Evolutionary conservation across 2,888 invertebrate species (phyloP).

Genomic region (Palloptera scutellata): DNA sequence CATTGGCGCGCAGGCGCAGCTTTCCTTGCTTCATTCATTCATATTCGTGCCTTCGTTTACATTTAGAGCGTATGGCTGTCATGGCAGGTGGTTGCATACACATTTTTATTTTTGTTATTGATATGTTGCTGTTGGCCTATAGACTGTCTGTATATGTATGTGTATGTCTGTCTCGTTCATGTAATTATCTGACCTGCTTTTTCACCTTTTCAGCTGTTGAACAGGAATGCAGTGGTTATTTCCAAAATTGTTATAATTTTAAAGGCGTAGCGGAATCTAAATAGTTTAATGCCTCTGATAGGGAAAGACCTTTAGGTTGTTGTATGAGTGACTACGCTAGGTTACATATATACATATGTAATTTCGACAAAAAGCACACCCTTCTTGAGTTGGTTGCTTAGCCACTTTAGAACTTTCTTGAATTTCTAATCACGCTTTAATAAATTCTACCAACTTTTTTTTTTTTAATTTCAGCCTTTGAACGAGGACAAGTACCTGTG

Average conservation of each 20-base stretch:
- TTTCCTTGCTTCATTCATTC: conserved; percentile 3
- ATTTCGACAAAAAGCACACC: not conserved
- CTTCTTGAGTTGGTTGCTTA: not conserved
- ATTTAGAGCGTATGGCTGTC: not conserved
- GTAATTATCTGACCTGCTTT: conserved; percentile 19
- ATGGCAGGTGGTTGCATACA: conserved; percentile 29
- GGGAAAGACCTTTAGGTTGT: too few species aligned
- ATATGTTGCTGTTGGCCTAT: not conserved
- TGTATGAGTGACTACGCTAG: too few species aligned
- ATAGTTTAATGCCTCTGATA: conserved; percentile 6
- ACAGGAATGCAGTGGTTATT: not conserved
- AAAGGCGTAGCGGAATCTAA: conserved; percentile 8
- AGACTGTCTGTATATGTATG: conserved; percentile 1
- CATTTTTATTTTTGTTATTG: conserved; percentile 23
- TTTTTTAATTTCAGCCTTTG: conserved; percentile 52
- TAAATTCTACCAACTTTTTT: conserved; percentile 9
- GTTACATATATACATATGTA: too few species aligned
- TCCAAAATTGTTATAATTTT: conserved; percentile 1
- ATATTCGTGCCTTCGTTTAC: not conserved
- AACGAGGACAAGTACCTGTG: conserved; percentile 64
- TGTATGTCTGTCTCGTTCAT: too few species aligned
- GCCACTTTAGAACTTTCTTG: not conserved
- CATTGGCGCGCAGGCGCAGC: conserved; percentile 9
- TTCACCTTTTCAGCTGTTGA: conserved; percentile 17
- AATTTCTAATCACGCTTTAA: too few species aligned